These are phyloP conservation scores for Nixonia krombeini DNA, from an alignment of 1,140 invertebrate species.

Conservation along the genomic window DNA sequence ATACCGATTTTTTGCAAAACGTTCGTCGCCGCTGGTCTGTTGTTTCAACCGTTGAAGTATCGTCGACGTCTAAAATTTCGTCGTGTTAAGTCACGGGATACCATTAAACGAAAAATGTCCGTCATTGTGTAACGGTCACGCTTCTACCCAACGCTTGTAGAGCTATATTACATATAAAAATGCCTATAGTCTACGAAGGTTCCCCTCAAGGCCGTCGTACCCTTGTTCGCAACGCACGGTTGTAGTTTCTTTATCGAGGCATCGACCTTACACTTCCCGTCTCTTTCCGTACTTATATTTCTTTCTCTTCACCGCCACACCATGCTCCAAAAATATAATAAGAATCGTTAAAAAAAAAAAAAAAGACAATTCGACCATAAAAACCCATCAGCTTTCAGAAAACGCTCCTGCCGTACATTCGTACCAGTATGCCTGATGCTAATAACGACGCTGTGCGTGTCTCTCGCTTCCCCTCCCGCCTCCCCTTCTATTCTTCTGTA, in stretches of 20 bases:
- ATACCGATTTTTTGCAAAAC: no score
- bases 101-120: no score
- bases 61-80: no score
- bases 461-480: slow-evolving; percentile 5
- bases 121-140: slow-evolving; percentile 12
- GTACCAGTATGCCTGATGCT: not conserved
- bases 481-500: slow-evolving; percentile 8
- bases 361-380: slow-evolving; percentile 16
- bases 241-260: slow-evolving; percentile 40
- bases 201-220: slow-evolving; percentile 29
- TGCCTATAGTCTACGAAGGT: slow-evolving; percentile 10
- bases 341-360: no score
- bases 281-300: no score
- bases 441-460: slow-evolving; percentile 2
- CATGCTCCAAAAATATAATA: no score
- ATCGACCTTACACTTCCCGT: slow-evolving; percentile 26
- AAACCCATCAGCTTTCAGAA: slow-evolving; percentile 8
- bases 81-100: no score
- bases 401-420: not conserved
- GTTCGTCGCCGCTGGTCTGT: no score
- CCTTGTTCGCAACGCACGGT: slow-evolving; percentile 19
- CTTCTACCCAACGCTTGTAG: not conserved
- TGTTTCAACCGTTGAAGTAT: no score
- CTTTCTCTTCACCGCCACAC: slow-evolving; percentile 24
- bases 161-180: no score